Conservation (phyloP, 2,888 invertebrate genomes). For the Itoplectis maculator region DNA sequence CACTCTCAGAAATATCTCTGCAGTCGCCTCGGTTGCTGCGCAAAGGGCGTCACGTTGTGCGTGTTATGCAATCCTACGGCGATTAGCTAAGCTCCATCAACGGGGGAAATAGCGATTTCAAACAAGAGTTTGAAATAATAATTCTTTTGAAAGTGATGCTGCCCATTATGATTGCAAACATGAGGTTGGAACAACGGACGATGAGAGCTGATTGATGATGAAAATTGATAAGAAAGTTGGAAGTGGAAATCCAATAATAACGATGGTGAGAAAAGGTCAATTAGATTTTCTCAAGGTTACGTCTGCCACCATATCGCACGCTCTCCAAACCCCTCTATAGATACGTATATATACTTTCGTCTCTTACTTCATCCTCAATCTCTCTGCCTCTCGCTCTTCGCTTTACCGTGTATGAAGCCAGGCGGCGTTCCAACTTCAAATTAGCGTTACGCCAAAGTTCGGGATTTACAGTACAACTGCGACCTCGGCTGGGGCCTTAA, state of each 20-base stretch:
- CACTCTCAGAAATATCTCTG: constrained; percentile 36
- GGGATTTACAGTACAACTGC: constrained; percentile 80
- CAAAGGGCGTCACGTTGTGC: constrained; percentile 18
- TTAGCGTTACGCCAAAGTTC: constrained; percentile 76
- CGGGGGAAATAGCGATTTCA: background rate
- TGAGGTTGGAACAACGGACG: background rate
- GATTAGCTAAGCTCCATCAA: constrained; percentile 32
- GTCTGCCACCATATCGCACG: constrained; percentile 27
- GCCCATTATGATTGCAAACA: too few species aligned
- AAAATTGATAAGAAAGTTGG: background rate
- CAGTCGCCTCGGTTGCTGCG: constrained; percentile 13
- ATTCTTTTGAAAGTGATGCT: too few species aligned
- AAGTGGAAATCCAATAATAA: background rate
- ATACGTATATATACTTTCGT: background rate
- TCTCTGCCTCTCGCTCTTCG: constrained; percentile 49
- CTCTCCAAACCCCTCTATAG: background rate
- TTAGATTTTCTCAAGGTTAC: background rate
- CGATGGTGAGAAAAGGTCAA: background rate
- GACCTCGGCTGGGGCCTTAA: constrained; percentile 72
- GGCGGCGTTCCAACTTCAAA: constrained; percentile 74
- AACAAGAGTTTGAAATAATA: too few species aligned
- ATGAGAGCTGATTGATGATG: background rate
- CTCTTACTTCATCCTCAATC: constrained; percentile 57
- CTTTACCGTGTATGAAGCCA: constrained; percentile 44
- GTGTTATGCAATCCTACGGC: background rate